These are phyloP conservation scores for Actinemys pallida DNA, from an alignment of 2,113 vertebrate species.

Conservation along the genomic window DNA sequence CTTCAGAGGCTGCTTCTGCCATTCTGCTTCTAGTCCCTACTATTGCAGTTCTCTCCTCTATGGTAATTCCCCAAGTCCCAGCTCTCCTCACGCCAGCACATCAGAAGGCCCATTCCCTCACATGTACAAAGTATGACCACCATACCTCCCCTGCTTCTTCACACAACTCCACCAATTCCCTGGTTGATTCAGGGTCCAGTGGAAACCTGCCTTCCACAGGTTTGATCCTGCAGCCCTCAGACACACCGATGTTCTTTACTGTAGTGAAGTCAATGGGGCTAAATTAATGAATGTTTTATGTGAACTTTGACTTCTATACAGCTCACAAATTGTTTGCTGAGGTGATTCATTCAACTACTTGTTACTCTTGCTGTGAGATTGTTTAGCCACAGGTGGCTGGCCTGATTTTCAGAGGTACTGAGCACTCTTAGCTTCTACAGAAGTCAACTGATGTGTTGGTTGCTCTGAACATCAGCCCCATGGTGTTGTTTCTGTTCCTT, in stretches of 20 bases:
- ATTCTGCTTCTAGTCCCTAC: too few species aligned
- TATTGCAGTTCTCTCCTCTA: rapidly evolving
- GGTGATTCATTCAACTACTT: background rate
- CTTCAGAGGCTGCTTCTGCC: background rate
- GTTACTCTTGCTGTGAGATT: background rate
- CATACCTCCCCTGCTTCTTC: background rate
- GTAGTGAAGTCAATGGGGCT: background rate
- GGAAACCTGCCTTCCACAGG: background rate
- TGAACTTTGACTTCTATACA: background rate
- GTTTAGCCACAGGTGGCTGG: background rate
- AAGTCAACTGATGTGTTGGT: background rate
- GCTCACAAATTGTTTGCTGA: background rate
- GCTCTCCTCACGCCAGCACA: background rate
- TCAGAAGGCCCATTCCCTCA: background rate
- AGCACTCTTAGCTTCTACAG: background rate
- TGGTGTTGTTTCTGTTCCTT: background rate
- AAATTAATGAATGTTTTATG: background rate
- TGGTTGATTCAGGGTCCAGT: background rate
- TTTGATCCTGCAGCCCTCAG: background rate
- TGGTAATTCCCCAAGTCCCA: background rate
- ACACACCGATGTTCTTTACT: background rate
- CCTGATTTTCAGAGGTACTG: background rate
- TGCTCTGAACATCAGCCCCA: background rate
- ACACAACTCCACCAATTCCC: background rate
- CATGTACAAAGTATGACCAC: background rate